Evolutionary conservation across 2,888 invertebrate genomes (phyloP).

Genomic region (Troglohyphantes excavatus): DNA sequence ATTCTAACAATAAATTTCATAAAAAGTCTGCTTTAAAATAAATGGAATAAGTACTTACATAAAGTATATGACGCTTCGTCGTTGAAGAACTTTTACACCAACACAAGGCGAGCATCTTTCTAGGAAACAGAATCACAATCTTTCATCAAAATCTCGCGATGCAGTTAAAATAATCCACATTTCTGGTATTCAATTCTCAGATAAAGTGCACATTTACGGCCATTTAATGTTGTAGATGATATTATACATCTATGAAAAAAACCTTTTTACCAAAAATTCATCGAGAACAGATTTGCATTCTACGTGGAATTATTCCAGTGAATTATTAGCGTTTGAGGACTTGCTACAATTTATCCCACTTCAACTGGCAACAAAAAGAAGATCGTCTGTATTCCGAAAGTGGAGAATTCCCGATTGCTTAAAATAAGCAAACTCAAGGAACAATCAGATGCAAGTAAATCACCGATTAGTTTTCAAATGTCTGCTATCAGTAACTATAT

Average conservation of each 20-base stretch:
- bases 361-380: neutral
- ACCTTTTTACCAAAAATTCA: neutral
- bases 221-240: neutral
- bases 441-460: no score
- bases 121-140: neutral
- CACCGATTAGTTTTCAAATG: neutral
- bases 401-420: neutral
- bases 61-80: constrained; percentile 26
- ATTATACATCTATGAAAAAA: neutral
- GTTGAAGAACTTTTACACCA: constrained; percentile 64
- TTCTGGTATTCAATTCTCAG: neutral
- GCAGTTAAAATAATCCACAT: neutral
- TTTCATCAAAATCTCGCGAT: neutral
- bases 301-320: neutral
- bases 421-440: neutral
- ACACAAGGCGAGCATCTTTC: constrained; percentile 65
- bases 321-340: neutral
- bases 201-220: neutral
- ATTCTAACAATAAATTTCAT: no score
- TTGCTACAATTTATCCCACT: neutral
- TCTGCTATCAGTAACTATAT: neutral
- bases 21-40: no score
- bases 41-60: constrained; percentile 66
- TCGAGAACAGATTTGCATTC: neutral
- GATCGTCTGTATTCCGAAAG: neutral